Base-by-base conservation (phyloP, 2,113 vertebrate genomes). In the Strix uralensis region DNA sequence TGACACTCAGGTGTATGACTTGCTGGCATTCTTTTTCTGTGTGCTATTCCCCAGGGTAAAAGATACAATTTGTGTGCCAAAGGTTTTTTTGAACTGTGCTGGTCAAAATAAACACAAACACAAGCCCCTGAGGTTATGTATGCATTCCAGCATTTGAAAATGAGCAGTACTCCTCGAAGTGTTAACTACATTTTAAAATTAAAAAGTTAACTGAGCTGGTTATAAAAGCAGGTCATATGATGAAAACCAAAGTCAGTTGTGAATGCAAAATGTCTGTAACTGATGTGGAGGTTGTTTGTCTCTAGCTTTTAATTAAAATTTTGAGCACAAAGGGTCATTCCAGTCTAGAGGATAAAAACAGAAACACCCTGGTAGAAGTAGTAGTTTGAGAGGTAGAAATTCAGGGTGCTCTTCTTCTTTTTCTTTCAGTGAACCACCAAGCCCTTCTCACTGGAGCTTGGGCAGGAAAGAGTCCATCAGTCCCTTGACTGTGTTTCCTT, bases 121-220 rank as follows among this genome's bases (percentile, higher is more conserved):
- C 47, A 77, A 84, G 47, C 34, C 58, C 66, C 61, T 77, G 78
- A 81, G 81, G 73, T 90, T 92, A 66, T 44, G 44, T 69, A n/a
- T 46, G 59, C 46, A 51, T 90, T 87, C 72, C 81, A 72, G 32
- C 14, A 42, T 62, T 44, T 92, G 69, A 84, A 86, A 93, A 92
- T 51, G 15, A 81, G 58, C 62, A 66, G 44, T 26, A 29, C 44
- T 81, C 29, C 79, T 69, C 25, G 0, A 78, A 88, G 86, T 70
- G 89, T 92, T 90, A 87, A 90, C 73, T 69, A 20, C 49, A 65
- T 70, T 94, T 88, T 46, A 34, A 92, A 92, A 94, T 55, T 54
- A 81, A 87, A 87, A 90, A 10, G 22, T 65, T 90, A 65, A 75
- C 84, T n/a, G 14, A 80, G 62, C 22, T 88, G 32, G 71, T 93